phyloP scores from a whole-genome alignment of 2,113 vertebrate species.

The Chloropsis cyanopogon region DNA sequence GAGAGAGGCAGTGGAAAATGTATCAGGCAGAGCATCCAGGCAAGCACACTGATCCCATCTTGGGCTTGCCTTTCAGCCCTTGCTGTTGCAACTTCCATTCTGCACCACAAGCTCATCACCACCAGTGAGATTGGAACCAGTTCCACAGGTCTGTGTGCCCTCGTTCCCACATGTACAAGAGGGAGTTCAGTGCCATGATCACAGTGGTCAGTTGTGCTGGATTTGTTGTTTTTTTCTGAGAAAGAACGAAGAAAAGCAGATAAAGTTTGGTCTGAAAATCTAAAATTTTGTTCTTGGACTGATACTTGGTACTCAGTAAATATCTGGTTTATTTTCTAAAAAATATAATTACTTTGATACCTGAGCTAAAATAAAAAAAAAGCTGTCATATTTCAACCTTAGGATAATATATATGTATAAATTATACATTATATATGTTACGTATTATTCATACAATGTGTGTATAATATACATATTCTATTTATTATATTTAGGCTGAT shows the following conservation, averaged over 20 bases:
- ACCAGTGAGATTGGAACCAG: background rate
- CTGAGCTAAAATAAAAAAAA: background rate
- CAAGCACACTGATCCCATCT: background rate
- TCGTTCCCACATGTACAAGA: background rate
- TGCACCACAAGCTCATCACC: background rate
- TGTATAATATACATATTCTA: background rate
- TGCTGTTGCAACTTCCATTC: background rate
- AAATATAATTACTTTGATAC: background rate
- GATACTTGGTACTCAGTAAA: background rate
- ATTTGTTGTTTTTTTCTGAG: background rate
- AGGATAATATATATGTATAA: background rate
- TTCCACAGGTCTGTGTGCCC: background rate
- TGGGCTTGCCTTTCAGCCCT: background rate
- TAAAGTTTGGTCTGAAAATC: background rate
- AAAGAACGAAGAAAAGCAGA: background rate
- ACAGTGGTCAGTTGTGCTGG: background rate
- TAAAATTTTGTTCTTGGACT: background rate
- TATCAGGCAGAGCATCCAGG: background rate
- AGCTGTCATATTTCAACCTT: background rate
- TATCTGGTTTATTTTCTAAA: background rate
- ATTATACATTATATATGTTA: background rate
- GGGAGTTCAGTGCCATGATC: background rate
- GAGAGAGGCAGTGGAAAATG: background rate
- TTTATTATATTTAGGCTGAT: background rate
- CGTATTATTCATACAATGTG: fast-evolving